Evolutionary conservation across 2,797 vertebrate species (phyloP), one percentile per base, ranked within the genome.

Genomic region (Acanthurus lineatus): DNA sequence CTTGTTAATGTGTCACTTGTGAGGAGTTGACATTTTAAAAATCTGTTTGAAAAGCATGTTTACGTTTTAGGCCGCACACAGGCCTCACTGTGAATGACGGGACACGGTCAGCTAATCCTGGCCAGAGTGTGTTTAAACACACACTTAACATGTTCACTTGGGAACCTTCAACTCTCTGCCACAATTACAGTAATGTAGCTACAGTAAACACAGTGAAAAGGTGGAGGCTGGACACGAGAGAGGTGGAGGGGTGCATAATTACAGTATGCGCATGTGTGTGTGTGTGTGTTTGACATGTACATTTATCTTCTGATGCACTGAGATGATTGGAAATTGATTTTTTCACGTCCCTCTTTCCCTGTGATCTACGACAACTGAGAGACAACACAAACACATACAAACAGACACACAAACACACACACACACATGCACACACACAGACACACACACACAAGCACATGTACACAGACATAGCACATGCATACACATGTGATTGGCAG

Each of bases 311-410:
- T n/a, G 49, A 78, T 62, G 70, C 57, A 51, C 66, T 76, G 68
- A 70, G 69, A 83, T 88, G 68, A 89, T 85, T 86, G 56, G 61
- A 88, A 81, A 85, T 88, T 66, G 60, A 87, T 86, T 87, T 81
- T 32, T 83, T 63, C 73, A 63, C 16, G 3, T 68, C 74, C 60
- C 56, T 81, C 79, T 72, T 44, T 76, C 59, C 66, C 45, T 59
- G 58, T 88, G 71, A 88, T 84, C 59, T 59, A 75, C 11, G 25
- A 70, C 57, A 67, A 66, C 42, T 61, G 63, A 65, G 56, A 64
- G 6, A 58, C 3, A 51, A 5, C 47, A 47, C 45, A 58, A 69
- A 76, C 49, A 15, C 19, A 57, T 4, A 5, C 14, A 19, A 8
- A 57, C 60, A 69, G 52, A 44, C 38, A 51, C 67, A 60, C 60